These are phyloP conservation scores for Latrodectus geometricus DNA, from an alignment of 1,140 invertebrate genomes.

Conservation along the genomic window DNA sequence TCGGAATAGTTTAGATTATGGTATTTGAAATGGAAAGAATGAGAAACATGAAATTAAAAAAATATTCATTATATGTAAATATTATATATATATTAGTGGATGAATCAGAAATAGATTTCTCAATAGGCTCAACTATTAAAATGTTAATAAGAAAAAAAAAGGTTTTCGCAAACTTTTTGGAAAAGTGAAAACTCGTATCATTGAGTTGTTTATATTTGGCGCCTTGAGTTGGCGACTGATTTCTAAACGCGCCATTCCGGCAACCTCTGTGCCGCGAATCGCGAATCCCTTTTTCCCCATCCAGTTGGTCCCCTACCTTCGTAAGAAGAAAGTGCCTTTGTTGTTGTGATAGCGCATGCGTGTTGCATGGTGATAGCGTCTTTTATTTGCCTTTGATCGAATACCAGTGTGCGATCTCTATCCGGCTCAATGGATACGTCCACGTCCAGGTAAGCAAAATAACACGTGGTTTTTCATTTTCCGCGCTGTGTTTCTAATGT, in stretches of 20 bases:
- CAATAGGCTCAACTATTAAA: too few relatives aligned
- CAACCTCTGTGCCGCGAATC: slow-evolving; percentile 18
- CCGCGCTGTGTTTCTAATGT: slow-evolving; percentile 5
- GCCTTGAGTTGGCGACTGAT: slow-evolving; percentile 13
- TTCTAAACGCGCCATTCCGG: background rate
- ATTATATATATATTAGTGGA: too few relatives aligned
- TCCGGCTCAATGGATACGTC: slow-evolving; percentile 52
- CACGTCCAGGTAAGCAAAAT: slow-evolving; percentile 46
- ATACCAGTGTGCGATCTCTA: background rate
- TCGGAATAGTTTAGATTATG: too few relatives aligned
- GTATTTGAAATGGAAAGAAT: too few relatives aligned
- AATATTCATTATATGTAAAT: too few relatives aligned
- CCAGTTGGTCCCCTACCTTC: slow-evolving; percentile 24
- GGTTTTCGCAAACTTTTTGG: too few relatives aligned
- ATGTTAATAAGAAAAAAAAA: too few relatives aligned
- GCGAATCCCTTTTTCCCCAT: slow-evolving; percentile 24
- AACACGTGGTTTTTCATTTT: slow-evolving; percentile 43
- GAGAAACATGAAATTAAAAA: too few relatives aligned
- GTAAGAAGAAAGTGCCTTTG: background rate
- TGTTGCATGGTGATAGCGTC: slow-evolving; percentile 27
- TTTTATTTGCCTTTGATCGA: slow-evolving; percentile 29
- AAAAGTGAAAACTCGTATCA: too few relatives aligned
- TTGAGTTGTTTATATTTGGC: background rate
- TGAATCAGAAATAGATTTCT: too few relatives aligned
- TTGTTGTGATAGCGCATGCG: slow-evolving; percentile 1